Conservation (phyloP, 2,797 vertebrate species). For the Oophaga sylvatica region DNA sequence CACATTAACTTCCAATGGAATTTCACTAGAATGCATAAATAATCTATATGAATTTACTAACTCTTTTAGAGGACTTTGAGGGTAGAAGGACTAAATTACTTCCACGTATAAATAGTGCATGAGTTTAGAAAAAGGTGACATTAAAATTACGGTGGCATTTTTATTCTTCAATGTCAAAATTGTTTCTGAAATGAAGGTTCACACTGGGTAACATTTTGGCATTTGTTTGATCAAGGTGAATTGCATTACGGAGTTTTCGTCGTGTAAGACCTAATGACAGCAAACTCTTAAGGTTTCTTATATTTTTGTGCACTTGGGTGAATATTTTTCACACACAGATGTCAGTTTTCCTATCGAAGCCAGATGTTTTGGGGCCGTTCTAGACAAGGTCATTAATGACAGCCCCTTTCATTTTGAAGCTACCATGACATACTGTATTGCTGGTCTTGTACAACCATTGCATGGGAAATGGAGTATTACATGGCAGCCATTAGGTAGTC, state of each 20-base stretch:
- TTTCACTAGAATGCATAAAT: slow-evolving; percentile 59
- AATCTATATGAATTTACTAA: slow-evolving; percentile 62
- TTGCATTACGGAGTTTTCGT: slow-evolving; percentile 40
- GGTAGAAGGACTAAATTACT: slow-evolving; percentile 63
- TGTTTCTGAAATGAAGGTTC: slow-evolving; percentile 67
- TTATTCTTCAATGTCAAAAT: slow-evolving; percentile 68
- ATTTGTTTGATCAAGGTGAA: slow-evolving; percentile 61
- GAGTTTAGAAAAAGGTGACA: slow-evolving; percentile 65
- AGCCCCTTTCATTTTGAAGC: too few relatives aligned
- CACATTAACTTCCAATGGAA: slow-evolving; percentile 59
- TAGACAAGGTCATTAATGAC: neutral
- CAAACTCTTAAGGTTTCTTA: neutral
- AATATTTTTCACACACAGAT: neutral
- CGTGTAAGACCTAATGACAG: neutral
- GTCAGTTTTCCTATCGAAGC: too few relatives aligned
- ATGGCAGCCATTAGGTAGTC: too few relatives aligned
- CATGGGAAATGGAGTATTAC: too few relatives aligned
- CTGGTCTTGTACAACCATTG: too few relatives aligned
- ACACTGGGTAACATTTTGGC: slow-evolving; percentile 63
- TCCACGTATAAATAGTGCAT: slow-evolving; percentile 63
- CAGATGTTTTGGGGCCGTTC: neutral
- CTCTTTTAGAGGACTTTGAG: slow-evolving; percentile 63
- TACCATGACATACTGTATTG: too few relatives aligned
- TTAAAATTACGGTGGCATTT: slow-evolving; percentile 57
- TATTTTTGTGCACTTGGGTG: neutral